Evolutionary conservation across 2,113 vertebrate species (phyloP).

Genomic region (Chinchilla lanigera): DNA sequence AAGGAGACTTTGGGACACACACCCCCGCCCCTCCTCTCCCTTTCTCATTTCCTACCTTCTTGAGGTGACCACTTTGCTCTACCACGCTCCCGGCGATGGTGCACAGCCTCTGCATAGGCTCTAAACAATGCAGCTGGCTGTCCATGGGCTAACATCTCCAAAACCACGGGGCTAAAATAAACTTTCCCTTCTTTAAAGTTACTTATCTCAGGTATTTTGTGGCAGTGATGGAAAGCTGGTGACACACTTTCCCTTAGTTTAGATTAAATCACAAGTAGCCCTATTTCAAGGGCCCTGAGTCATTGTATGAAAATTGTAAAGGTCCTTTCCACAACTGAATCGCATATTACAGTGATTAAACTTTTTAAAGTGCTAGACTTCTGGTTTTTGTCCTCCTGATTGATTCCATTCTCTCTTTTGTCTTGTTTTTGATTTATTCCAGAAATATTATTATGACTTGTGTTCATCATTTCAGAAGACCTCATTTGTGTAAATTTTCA

Average conservation of each 20-base stretch:
- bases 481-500: constrained; percentile 54
- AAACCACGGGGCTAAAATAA: background rate
- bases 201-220: background rate
- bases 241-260: background rate
- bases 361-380: background rate
- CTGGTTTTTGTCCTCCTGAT: background rate
- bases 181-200: background rate
- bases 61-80: background rate
- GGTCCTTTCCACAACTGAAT: background rate
- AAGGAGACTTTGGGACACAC: too few species aligned
- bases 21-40: background rate
- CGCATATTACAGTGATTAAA: background rate
- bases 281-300: background rate
- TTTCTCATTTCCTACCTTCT: background rate
- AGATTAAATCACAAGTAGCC: background rate
- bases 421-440: constrained; percentile 59
- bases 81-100: background rate
- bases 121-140: background rate
- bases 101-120: background rate
- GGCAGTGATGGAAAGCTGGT: background rate
- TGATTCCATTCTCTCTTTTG: constrained; percentile 57
- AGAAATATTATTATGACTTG: constrained; percentile 60
- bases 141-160: background rate
- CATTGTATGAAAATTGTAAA: background rate
- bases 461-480: constrained; percentile 69